These are phyloP conservation scores for Andricus quercusramuli DNA, from an alignment of 2,888 invertebrate genomes.

Conservation along the genomic window DNA sequence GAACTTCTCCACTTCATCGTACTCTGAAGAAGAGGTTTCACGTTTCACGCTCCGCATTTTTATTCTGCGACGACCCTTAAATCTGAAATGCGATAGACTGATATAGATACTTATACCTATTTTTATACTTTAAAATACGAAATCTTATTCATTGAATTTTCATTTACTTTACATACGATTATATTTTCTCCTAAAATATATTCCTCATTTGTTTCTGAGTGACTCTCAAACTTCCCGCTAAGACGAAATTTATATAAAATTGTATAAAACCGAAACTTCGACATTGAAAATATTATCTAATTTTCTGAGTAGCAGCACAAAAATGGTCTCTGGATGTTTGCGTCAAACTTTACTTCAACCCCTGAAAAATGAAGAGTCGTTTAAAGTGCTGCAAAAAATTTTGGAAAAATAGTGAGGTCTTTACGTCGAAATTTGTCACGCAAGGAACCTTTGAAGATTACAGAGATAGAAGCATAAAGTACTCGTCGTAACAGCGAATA, in stretches of 20 bases:
- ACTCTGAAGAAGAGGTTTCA: neutral
- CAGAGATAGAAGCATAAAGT: slow-evolving; percentile 35
- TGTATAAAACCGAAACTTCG: neutral
- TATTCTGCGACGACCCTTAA: neutral
- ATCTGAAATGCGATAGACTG: neutral
- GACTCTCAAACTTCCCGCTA: no score
- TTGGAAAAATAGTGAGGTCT: neutral
- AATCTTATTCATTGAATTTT: neutral
- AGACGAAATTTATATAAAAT: neutral
- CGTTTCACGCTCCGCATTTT: neutral
- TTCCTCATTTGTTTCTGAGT: no score
- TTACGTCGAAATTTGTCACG: slow-evolving; percentile 30
- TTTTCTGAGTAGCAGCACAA: neutral
- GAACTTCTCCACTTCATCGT: neutral
- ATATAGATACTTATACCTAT: neutral
- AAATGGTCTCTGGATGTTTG: neutral
- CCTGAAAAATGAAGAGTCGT: neutral
- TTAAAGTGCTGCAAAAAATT: neutral
- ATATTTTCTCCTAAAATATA: neutral
- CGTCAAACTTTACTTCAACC: neutral
- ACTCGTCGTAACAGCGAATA: slow-evolving; percentile 16
- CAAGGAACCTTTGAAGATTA: slow-evolving; percentile 6
- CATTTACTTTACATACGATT: neutral
- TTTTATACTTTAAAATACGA: neutral
- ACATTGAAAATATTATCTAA: neutral